Percentiles rank a stretch among this genome's conserved stretches.
Evolutionary conservation across 2,888 invertebrate genomes (phyloP).

Genomic region (Diplolepis rosae): DNA sequence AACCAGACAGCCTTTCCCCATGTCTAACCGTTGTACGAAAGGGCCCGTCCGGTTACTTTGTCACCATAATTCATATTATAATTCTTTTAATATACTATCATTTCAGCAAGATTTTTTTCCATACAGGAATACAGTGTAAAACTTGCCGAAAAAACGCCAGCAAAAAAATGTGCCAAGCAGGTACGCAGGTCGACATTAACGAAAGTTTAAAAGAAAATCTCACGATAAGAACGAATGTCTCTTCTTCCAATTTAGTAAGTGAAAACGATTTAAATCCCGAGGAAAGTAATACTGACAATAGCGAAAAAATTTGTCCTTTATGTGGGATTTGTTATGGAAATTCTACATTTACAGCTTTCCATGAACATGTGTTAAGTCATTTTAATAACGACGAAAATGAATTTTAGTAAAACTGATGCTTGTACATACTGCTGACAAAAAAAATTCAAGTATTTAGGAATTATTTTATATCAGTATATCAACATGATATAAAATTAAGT

Average conservation of each 20-base stretch:
- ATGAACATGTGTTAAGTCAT: conserved; percentile 85
- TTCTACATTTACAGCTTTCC: conserved; percentile 80
- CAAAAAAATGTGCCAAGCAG: conserved; percentile 64
- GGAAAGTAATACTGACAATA: conserved; percentile 60
- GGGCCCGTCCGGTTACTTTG: too few species aligned
- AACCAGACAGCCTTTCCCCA: too few species aligned
- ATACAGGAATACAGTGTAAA: conserved; percentile 57
- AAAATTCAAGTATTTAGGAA: too few species aligned
- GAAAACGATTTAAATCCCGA: conserved; percentile 69
- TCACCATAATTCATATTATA: too few species aligned
- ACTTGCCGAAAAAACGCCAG: conserved; percentile 60
- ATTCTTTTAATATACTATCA: too few species aligned
- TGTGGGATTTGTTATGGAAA: conserved; percentile 81
- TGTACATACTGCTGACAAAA: too few species aligned
- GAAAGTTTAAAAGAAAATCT: conserved; percentile 62
- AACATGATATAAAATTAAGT: too few species aligned
- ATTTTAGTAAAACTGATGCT: too few species aligned
- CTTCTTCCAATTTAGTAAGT: conserved; percentile 47
- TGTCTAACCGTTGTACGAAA: too few species aligned
- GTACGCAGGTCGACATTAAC: conserved; percentile 65
- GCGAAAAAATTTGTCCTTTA: conserved; percentile 83
- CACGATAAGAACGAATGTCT: conserved; percentile 65
- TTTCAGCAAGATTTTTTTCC: neutral
- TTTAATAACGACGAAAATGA: conserved; percentile 80
- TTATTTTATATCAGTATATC: too few species aligned